Conservation (phyloP, 2,113 vertebrate genomes). For the Notechis scutatus region DNA sequence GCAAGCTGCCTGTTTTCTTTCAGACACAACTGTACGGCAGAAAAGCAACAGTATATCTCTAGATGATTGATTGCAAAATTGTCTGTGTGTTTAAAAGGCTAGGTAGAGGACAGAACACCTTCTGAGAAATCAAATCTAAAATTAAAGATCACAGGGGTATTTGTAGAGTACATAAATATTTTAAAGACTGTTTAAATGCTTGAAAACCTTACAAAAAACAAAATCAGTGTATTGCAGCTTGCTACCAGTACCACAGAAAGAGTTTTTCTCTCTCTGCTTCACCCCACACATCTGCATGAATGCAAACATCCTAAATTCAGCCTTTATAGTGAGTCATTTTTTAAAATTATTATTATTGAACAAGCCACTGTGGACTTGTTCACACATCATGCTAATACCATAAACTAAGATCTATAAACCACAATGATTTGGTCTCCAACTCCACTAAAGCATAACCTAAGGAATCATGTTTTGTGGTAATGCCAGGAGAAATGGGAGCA, state of each 20-base stretch:
- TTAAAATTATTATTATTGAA: not conserved
- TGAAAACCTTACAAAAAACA: not conserved
- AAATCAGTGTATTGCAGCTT: not conserved
- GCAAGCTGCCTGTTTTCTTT: conserved; percentile 2
- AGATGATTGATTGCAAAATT: not conserved
- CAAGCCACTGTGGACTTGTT: not conserved
- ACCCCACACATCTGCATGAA: not conserved
- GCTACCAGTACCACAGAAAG: not conserved
- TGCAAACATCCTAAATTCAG: not conserved
- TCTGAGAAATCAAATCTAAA: not conserved
- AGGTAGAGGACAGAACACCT: not conserved
- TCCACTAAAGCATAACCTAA: not conserved
- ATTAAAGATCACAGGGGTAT: not conserved
- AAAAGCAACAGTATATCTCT: not conserved
- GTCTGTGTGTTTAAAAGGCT: not conserved
- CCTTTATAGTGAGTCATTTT: not conserved
- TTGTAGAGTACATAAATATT: not conserved
- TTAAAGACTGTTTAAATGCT: conserved; percentile 1
- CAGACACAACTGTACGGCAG: not conserved
- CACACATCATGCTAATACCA: not conserved
- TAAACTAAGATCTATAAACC: not conserved
- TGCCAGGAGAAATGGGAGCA: not conserved
- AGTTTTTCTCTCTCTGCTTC: not conserved
- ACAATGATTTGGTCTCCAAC: not conserved
- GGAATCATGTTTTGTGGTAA: not conserved